Conservation (phyloP, 2,797 vertebrate genomes). For the Decapterus maruadsi region DNA sequence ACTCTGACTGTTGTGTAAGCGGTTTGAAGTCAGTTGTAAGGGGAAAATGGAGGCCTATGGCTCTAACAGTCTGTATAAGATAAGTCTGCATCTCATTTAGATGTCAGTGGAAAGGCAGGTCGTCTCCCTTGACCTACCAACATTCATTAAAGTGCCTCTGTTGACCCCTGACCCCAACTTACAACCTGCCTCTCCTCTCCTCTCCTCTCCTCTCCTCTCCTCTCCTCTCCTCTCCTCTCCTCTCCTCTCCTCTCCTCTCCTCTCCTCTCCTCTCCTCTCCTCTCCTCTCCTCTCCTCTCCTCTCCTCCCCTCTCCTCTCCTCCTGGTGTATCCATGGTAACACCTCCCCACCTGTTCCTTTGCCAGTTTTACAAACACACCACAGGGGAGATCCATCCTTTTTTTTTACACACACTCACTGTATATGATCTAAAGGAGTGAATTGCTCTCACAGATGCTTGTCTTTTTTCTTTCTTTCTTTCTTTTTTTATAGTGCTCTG, state of each 20-base stretch:
- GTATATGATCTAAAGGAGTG: slow-evolving; percentile 46
- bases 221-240: not conserved
- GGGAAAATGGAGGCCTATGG: slow-evolving; percentile 31
- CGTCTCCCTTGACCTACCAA: slow-evolving; percentile 34
- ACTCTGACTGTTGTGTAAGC: slow-evolving; percentile 23
- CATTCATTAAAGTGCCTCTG: slow-evolving; percentile 28
- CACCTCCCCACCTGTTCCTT: slow-evolving; percentile 10
- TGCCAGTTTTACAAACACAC: slow-evolving; percentile 43
- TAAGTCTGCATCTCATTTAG: slow-evolving; percentile 31
- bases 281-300: not conserved
- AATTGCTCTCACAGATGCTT: slow-evolving; percentile 71
- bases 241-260: not conserved
- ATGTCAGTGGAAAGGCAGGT: slow-evolving; percentile 37
- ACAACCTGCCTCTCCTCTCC: slow-evolving; percentile 18
- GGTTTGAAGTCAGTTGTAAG: slow-evolving; percentile 20
- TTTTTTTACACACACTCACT: slow-evolving; percentile 21
- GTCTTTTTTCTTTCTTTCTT: slow-evolving; percentile 13
- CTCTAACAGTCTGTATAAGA: slow-evolving; percentile 2
- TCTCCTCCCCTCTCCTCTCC: not conserved
- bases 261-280: not conserved
- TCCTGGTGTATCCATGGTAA: slow-evolving; percentile 30
- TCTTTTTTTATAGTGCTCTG: slow-evolving; percentile 73
- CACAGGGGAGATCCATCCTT: not conserved
- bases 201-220: not conserved
- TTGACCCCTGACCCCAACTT: slow-evolving; percentile 25